A percentile compares a stretch with the other conserved stretches of the same genome.
phyloP scores from a whole-genome alignment of 1,140 invertebrate genomes.

The Babylonia areolata region DNA sequence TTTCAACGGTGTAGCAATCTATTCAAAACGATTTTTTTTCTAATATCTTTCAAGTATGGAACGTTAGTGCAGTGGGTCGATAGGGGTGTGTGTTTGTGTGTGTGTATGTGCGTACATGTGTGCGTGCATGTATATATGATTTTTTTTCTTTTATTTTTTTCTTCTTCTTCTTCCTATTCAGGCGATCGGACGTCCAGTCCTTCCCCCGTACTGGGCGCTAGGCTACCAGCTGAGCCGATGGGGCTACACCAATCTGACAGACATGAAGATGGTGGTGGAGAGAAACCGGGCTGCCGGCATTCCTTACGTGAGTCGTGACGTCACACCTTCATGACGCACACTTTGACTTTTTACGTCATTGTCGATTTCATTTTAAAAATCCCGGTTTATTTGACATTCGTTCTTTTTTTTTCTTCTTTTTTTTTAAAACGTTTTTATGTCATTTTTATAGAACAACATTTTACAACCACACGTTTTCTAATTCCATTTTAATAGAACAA shows the following conservation, averaged over 20 bases:
- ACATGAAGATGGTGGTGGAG: conserved; percentile 61
- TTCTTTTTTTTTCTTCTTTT: too few species aligned
- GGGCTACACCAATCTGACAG: conserved; percentile 60
- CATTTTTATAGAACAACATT: not conserved
- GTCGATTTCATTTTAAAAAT: too few species aligned
- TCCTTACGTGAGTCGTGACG: conserved; percentile 55
- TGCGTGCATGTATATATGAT: not conserved
- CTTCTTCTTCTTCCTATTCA: conserved; percentile 24
- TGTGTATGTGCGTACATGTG: not conserved
- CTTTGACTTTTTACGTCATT: too few species aligned
- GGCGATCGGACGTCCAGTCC: conserved; percentile 60
- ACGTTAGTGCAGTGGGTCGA: not conserved
- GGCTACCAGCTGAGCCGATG: conserved; percentile 68
- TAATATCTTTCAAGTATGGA: too few species aligned
- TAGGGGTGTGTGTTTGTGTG: not conserved
- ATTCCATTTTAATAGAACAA: too few species aligned
- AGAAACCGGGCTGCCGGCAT: conserved; percentile 61
- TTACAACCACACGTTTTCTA: too few species aligned
- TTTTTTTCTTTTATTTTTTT: too few species aligned
- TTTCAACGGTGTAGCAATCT: too few species aligned
- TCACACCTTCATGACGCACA: not conserved
- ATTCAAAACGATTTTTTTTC: too few species aligned
- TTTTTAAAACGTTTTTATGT: not conserved
- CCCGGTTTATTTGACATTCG: too few species aligned
- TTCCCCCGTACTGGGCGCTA: conserved; percentile 69